Base-by-base conservation (phyloP, 2,888 invertebrate genomes). In the Eupithecia exiguata region DNA sequence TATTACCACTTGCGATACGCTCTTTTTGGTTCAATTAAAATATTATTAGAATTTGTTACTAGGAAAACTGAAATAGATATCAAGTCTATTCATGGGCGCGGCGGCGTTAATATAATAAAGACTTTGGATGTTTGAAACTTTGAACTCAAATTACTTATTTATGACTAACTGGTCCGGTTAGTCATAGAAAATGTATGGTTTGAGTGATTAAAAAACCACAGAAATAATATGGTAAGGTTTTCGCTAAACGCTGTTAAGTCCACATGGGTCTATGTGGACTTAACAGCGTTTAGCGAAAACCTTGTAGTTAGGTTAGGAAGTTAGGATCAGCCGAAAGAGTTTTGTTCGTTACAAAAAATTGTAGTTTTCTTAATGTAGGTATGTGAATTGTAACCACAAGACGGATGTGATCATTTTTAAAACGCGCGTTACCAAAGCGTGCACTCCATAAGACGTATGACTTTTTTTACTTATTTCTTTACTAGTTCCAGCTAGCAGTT, bases 1-100 rank as follows among this genome's bases (percentile, higher is more conserved):
- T 77, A 76, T 74, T 63, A 49, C 75, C 74, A 81, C 81, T 76
- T 76, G 58, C 49, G 70, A 68, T 70, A 67, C 62, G 72, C 70
- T 71, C 65, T 67, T 74, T 78, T 72, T 70, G 66, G 63, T 73
- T 73, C 74, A 77, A 78, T 79, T 76, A 70, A 74, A 65, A 63
- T 58, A 21, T 74, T 43, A 70, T 77, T 72, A 65, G 43, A 62
- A 65, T 65, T 35, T 63, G 43, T 72, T 72, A 35, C 68, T 68
- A 36, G 68, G 62, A 67, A 69, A 71, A 75, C 68, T 68, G 40
- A 75, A 75, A 71, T 69, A 69, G 46, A 74, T 49, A 68, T 16
- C 18, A 38, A 61, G 43, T 53, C 40, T 69, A 72, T 71, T 69
- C 18, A 68, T 67, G 53, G 63, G 35, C 40, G 18, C 43, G 63